Percentiles rank a stretch among this genome's conserved stretches.
Conservation (phyloP, 1,140 invertebrate species). For the Hycleus cichorii region DNA sequence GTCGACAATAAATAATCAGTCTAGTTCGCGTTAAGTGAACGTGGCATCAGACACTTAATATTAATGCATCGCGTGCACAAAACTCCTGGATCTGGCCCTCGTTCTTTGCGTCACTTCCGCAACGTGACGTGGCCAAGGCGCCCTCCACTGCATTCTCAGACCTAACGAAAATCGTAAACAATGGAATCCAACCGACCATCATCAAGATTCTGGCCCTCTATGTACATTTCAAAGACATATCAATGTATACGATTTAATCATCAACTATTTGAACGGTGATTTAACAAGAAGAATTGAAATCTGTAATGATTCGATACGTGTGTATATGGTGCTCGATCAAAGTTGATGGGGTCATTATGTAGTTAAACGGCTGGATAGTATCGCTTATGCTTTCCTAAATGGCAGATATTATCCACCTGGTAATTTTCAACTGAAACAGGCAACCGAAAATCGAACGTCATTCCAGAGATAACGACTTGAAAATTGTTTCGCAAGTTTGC, state of each 20-base stretch:
- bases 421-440: constrained; percentile 4
- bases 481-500: neutral
- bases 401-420: constrained; percentile 12
- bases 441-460: neutral
- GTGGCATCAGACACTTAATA: constrained; percentile 18
- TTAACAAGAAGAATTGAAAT: constrained; percentile 6
- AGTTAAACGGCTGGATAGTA: constrained; percentile 12
- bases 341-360: constrained; percentile 20
- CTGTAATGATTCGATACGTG: constrained; percentile 3
- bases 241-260: constrained; percentile 1
- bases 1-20: constrained; percentile 7
- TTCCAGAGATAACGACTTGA: neutral
- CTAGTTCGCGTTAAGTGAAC: constrained; percentile 11
- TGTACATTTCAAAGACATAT: constrained; percentile 1
- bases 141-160: too few relatives aligned
- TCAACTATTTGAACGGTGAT: constrained; percentile 8
- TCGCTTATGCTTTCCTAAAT: constrained; percentile 14
- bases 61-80: constrained; percentile 18
- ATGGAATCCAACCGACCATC: too few relatives aligned
- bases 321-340: constrained; percentile 16
- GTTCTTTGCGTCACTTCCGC: constrained; percentile 15
- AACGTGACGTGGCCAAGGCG: constrained; percentile 5
- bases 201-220: neutral
- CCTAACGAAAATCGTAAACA: too few relatives aligned
- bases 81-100: constrained; percentile 18